Base-by-base conservation (phyloP, 2,888 invertebrate species). In the Chelonus formosanus region DNA sequence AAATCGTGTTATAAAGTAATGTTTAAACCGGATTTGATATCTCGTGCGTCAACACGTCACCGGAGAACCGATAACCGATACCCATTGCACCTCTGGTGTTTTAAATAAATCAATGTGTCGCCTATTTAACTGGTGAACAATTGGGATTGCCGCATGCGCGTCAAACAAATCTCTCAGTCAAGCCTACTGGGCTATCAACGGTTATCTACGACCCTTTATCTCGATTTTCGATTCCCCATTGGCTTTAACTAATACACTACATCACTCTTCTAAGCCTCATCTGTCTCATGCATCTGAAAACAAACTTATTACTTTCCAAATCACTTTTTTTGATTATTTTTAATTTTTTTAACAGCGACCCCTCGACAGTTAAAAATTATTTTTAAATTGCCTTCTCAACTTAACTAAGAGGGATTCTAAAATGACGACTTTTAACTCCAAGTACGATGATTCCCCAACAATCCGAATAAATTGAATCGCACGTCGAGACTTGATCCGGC, bases 381-480 rank as follows among this genome's bases (percentile, higher is more conserved):
- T 40, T 40, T 40, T 40, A 40, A 40, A 40, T 40, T 40, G 40
- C 5, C 5, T 40, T 40, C 40, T 40, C 40, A 40, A 40, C 6
- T 40, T 40, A 40, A 40, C 40, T 40, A 40, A 6, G 40, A 5
- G 40, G 40, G 40, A 40, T 40, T 40, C 40, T 40, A 40, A 40
- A 40, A 40, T 40, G 4, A 40, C 40, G 40, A 40, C 40, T 40
- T 40, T 40, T 40, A 40, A 40, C 40, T 6, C 34, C 4, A 5
- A 20, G 36, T 36, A 36, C 10, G 20, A 40, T 55, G 40, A 40
- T 55, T 62, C 55, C 47, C 63, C 40, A 20, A 55, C 63, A 56
- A 63, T 63, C 56, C 56, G 31, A 36, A 55, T 48, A 63, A 63
- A 63, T 63, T 63, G 63, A 56, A 63, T 63, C 56, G 34, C 63